These are phyloP conservation scores for Drosophila gaucha DNA, from an alignment of 2,888 invertebrate species.

Conservation along the genomic window DNA sequence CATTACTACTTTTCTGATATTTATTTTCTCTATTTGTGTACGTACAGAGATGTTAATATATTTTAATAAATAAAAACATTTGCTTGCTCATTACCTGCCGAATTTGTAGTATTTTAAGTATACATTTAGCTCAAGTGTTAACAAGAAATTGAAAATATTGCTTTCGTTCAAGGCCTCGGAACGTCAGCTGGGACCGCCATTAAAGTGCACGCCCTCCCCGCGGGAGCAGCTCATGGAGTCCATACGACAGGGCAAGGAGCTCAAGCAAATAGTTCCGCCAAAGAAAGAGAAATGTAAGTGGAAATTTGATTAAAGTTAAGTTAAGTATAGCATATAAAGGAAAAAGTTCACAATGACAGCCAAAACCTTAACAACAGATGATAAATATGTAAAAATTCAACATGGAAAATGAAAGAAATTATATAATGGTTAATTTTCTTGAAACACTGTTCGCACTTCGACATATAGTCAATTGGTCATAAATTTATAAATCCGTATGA, in stretches of 20 bases:
- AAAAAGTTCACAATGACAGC: neutral
- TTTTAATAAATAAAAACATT: conserved; percentile 1
- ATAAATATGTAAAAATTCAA: neutral
- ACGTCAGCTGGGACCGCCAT: conserved; percentile 92
- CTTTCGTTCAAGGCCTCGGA: conserved; percentile 89
- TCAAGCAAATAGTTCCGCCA: conserved; percentile 86
- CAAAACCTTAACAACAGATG: too few species aligned
- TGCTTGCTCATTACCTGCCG: neutral
- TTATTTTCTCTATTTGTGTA: neutral
- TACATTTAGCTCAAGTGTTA: neutral
- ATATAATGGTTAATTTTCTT: too few species aligned
- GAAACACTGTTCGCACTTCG: too few species aligned
- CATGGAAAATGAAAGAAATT: conserved; percentile 1
- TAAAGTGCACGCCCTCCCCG: conserved; percentile 90
- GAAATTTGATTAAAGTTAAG: neutral
- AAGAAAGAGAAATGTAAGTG: conserved; percentile 86
- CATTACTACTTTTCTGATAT: neutral
- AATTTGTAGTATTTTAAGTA: neutral
- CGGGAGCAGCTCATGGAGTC: conserved; percentile 94
- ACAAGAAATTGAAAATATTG: neutral
- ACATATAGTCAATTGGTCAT: neutral
- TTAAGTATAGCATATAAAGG: neutral
- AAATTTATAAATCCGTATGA: neutral
- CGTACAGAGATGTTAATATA: neutral
- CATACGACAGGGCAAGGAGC: conserved; percentile 90